phyloP scores from a whole-genome alignment of 1,140 invertebrate genomes.

The Sycophila sp. region DNA sequence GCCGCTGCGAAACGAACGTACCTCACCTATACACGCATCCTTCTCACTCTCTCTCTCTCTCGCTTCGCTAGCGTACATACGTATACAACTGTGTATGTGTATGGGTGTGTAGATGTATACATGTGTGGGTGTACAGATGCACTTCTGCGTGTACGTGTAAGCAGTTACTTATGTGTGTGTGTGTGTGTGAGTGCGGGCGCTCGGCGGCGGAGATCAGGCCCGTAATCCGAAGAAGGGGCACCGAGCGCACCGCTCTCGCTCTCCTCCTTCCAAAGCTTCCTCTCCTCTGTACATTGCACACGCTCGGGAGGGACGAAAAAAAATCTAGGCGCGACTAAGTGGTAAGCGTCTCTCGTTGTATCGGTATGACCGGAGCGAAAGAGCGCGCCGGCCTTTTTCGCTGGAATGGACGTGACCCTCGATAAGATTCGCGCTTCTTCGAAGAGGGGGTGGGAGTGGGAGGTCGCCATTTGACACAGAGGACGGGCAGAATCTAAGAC shows the following conservation, averaged over 20 bases:
- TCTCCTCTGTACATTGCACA: not conserved
- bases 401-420: not conserved
- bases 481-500: too few relatives aligned
- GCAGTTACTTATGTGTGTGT: slow-evolving; percentile 1
- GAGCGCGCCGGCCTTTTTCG: not conserved
- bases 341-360: slow-evolving; percentile 2
- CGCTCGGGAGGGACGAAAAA: not conserved
- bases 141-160: not conserved
- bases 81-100: not conserved
- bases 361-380: not conserved
- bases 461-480: too few relatives aligned
- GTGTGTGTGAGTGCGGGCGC: slow-evolving; percentile 3
- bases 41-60: not conserved
- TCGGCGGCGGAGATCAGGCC: slow-evolving; percentile 34
- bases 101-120: not conserved
- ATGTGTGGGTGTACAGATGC: not conserved
- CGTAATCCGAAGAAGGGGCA: slow-evolving; percentile 29
- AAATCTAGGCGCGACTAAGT: slow-evolving; percentile 12
- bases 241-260: slow-evolving; percentile 9
- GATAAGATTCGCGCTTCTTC: not conserved
- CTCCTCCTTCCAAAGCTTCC: not conserved
- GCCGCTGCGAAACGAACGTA: slow-evolving; percentile 3
- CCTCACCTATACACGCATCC: not conserved
- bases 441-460: too few relatives aligned
- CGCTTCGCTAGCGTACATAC: not conserved